phyloP scores from a whole-genome alignment of 1,140 invertebrate genomes.

The Calephelis virginiensis region DNA sequence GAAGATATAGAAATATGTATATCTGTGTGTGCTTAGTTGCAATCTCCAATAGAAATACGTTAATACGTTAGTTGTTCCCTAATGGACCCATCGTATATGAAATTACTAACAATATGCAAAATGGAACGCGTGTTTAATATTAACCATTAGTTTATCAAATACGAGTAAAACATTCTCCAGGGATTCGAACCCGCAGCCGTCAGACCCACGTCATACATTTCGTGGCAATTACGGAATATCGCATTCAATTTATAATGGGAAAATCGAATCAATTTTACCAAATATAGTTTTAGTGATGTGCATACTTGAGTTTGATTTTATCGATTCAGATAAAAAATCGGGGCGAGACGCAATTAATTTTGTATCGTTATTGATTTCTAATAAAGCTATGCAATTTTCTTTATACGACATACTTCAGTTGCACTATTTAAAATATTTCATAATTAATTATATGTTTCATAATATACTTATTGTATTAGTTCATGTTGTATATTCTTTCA shows the following conservation, averaged over 20 bases:
- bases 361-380: no score
- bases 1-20: no score
- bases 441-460: no score
- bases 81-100: slow-evolving; percentile 2
- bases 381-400: no score
- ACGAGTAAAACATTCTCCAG: slow-evolving; percentile 20
- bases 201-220: slow-evolving; percentile 26
- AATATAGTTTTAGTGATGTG: neutral
- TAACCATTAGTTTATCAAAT: slow-evolving; percentile 10
- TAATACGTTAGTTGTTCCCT: slow-evolving; percentile 3
- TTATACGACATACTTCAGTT: no score
- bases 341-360: no score
- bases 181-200: slow-evolving; percentile 22
- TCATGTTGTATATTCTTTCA: no score
- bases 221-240: slow-evolving; percentile 23
- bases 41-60: neutral
- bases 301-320: neutral
- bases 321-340: neutral
- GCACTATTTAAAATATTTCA: no score
- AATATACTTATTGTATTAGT: no score
- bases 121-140: slow-evolving; percentile 17
- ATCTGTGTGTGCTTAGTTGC: no score
- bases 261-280: slow-evolving; percentile 9
- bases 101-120: slow-evolving; percentile 23
- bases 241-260: slow-evolving; percentile 17